Percentiles rank a stretch among this genome's conserved stretches.
phyloP scores from a whole-genome alignment of 2,113 vertebrate species.

The Cnemophilus loriae region DNA sequence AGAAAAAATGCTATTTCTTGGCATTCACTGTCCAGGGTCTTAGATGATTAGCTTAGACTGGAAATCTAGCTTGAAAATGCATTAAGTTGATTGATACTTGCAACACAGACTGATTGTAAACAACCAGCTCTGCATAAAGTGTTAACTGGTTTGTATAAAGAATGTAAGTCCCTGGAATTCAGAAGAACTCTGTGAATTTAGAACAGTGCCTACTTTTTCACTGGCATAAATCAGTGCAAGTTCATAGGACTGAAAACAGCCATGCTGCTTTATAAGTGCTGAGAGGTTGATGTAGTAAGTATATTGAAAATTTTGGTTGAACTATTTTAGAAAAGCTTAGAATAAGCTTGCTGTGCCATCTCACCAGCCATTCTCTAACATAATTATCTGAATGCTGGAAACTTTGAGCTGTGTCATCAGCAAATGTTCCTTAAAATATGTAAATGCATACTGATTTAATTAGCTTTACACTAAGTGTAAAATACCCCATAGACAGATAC shows the following conservation, averaged over 20 bases:
- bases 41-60: neutral
- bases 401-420: neutral
- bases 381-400: neutral
- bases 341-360: neutral
- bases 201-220: neutral
- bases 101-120: neutral
- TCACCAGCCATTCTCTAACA: neutral
- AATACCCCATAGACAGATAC: fast-evolving
- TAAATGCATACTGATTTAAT: neutral
- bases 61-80: neutral
- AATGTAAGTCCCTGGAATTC: neutral
- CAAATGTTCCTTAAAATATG: neutral
- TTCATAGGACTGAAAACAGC: neutral
- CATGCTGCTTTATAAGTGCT: neutral
- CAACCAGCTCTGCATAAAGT: neutral
- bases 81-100: neutral
- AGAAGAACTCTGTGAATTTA: neutral
- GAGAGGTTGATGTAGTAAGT: neutral
- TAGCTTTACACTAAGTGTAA: neutral
- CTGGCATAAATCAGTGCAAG: neutral
- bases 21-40: neutral
- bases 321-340: neutral
- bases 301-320: neutral
- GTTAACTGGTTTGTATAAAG: neutral
- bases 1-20: neutral